Conservation (phyloP, 2,113 vertebrate species). For the Columba janthina region DNA sequence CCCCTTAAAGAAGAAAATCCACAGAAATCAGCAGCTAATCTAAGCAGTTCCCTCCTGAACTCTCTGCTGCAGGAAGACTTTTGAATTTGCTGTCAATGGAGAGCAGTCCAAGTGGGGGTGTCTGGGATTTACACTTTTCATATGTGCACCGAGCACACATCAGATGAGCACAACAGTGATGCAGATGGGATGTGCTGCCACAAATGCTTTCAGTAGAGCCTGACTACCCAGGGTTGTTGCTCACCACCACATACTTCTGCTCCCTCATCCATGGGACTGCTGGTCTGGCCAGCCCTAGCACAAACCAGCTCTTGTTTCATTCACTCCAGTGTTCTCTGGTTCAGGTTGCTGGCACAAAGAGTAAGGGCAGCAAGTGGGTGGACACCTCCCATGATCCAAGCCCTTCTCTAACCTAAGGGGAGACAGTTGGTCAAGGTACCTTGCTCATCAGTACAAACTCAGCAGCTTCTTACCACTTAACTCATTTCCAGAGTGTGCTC, state of each 20-base stretch:
- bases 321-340: background rate
- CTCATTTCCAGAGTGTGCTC: background rate
- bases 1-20: background rate
- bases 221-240: fast-evolving
- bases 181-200: background rate
- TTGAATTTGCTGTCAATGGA: background rate
- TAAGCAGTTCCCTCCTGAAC: background rate
- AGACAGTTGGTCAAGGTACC: background rate
- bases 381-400: background rate
- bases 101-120: background rate
- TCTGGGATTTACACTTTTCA: no score
- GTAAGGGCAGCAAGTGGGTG: background rate
- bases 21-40: background rate
- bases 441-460: background rate
- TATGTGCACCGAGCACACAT: background rate
- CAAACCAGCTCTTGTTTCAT: background rate
- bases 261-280: background rate
- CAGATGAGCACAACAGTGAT: background rate
- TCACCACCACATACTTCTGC: fast-evolving
- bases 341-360: background rate
- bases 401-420: background rate
- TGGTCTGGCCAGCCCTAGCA: background rate
- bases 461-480: background rate
- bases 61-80: background rate
- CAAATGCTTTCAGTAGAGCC: background rate